Evolutionary conservation across 1,140 invertebrate species (phyloP).

Genomic region (Ceratosolen fusciceps): DNA sequence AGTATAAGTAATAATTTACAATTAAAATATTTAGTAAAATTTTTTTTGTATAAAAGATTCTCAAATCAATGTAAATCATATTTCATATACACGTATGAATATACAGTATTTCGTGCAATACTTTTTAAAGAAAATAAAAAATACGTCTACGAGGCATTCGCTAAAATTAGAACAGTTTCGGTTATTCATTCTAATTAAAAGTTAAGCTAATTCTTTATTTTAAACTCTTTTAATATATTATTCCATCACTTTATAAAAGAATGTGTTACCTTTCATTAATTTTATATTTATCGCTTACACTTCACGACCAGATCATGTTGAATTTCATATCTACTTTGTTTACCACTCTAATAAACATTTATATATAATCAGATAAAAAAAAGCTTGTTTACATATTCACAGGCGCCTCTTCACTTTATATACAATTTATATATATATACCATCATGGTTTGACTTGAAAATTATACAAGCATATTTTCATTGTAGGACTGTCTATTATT

Average conservation of each 20-base stretch:
- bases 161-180: too few relatives aligned
- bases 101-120: too few relatives aligned
- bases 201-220: too few relatives aligned
- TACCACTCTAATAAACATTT: background rate
- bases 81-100: too few relatives aligned
- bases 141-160: too few relatives aligned
- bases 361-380: background rate
- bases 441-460: background rate
- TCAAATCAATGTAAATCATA: too few relatives aligned
- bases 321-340: background rate
- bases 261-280: background rate
- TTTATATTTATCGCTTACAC: background rate
- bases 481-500: background rate
- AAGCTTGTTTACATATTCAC: conserved; percentile 38
- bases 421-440: conserved; percentile 31
- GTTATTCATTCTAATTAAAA: too few relatives aligned
- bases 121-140: too few relatives aligned
- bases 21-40: too few relatives aligned
- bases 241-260: conserved; percentile 19
- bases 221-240: background rate
- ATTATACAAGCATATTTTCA: background rate
- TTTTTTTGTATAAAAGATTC: too few relatives aligned
- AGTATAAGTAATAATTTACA: too few relatives aligned
- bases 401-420: conserved; percentile 5
- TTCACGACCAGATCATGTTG: too few relatives aligned